Evolutionary conservation across 2,888 invertebrate species (phyloP).

Genomic region (Pasiphila rectangulata): DNA sequence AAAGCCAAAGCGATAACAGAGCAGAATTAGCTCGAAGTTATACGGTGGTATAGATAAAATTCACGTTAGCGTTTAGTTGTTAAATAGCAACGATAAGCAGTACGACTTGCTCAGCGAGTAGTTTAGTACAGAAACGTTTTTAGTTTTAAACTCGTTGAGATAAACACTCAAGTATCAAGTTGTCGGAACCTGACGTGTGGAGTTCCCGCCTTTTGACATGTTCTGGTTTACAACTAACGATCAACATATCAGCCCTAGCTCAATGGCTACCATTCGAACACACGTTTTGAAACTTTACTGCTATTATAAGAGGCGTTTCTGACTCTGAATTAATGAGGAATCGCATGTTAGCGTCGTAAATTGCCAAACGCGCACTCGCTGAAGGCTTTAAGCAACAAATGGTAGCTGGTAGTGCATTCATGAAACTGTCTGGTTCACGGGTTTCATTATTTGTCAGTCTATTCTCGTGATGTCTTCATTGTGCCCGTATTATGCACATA

Average conservation of each 20-base stretch:
- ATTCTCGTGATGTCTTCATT: constrained; percentile 18
- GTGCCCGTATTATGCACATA: constrained; percentile 18
- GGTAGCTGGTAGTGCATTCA: constrained; percentile 16
- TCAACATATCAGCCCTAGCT: constrained; percentile 56
- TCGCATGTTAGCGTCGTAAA: constrained; percentile 35
- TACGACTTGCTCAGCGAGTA: constrained; percentile 30
- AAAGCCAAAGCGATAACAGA: constrained; percentile 37
- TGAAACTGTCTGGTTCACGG: constrained; percentile 20
- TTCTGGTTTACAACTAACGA: constrained; percentile 61
- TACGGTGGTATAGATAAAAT: constrained; percentile 55
- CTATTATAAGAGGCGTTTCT: constrained; percentile 41
- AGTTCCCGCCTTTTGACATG: constrained; percentile 62
- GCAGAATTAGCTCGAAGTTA: constrained; percentile 45
- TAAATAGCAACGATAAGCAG: constrained; percentile 63
- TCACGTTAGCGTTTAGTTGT: constrained; percentile 48
- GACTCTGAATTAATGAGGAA: constrained; percentile 40
- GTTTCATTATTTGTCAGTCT: constrained; percentile 25
- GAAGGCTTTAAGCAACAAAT: constrained; percentile 19
- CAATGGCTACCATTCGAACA: constrained; percentile 39
- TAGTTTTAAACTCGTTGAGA: constrained; percentile 42
- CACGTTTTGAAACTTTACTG: constrained; percentile 38
- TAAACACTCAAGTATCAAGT: constrained; percentile 38
- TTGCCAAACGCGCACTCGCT: constrained; percentile 33
- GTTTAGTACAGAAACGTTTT: constrained; percentile 42
- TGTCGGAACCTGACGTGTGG: constrained; percentile 56